Base-by-base conservation (phyloP, 1,140 invertebrate genomes). In the Hyphantria cunea region DNA sequence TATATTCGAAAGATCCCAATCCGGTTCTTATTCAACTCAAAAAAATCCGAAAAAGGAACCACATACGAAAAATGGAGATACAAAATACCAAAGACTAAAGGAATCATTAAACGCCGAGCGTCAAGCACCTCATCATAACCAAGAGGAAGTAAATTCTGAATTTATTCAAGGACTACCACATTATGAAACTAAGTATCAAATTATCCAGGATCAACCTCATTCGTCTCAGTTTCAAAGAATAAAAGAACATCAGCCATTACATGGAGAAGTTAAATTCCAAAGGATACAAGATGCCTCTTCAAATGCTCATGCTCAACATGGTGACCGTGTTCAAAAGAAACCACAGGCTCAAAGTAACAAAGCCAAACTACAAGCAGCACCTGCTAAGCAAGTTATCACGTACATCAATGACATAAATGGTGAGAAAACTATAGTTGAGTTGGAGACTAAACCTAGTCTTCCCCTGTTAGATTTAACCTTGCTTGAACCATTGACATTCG, bases 401-500 rank as follows among this genome's bases (percentile, higher is more conserved):
- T 60, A 60, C 10, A 34, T 60, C 11, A 78, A 81, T 6, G 61
- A 78, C 6, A 64, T 76, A 11, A 84, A 84, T 58, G 86, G 84
- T 9, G 70, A 89, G 54, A 81, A 84, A 68, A 80, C 76, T 12
- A 68, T 80, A 7, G 68, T 85, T 9, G 77, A 79, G 49, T 54
- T 87, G 14, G 66, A 79, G 15, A 84, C 80, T 0, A 82, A 87
- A 31, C 86, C 87, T n/a, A 72, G 80, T 6, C 17, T 90, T 8
- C 86, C 86, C 39, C 70, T 89, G 39, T 42, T 90, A 52, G 84
- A 90, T 37, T 58, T 90, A 14, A 86, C 71, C 48, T 77, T 90
- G 41, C 64, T 90, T n/a, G 83, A 90, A 63, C 86, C 87, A 6
- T 65, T 90, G 25, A 82, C 77, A 2, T 90, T 90, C 64, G 76